phyloP scores from a whole-genome alignment of 2,888 invertebrate species.

The Andrena camellia region DNA sequence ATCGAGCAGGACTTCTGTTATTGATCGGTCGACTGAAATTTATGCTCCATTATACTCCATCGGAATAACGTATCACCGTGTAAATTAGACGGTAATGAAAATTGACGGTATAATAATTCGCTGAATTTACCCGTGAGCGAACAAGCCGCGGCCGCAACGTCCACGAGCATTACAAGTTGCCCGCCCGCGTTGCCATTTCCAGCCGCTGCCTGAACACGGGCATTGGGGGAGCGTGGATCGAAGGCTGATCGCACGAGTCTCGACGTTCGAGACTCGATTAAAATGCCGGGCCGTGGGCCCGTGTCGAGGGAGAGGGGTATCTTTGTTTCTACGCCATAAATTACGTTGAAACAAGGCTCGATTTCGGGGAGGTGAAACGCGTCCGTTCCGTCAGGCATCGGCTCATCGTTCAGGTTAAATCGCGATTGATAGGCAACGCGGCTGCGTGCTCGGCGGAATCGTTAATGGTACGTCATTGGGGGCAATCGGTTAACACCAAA shows the following conservation, averaged over 20 bases:
- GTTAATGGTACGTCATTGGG: conserved; percentile 43
- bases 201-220: neutral
- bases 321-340: conserved; percentile 51
- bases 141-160: conserved; percentile 1
- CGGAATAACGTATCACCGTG: conserved; percentile 50
- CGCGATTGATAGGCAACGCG: conserved; percentile 44
- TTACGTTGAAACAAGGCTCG: conserved; percentile 33
- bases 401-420: conserved; percentile 47
- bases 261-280: conserved; percentile 34
- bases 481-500: conserved; percentile 11
- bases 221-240: neutral
- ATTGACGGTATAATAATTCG: conserved; percentile 62
- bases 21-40: conserved; percentile 48
- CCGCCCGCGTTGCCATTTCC: conserved; percentile 13
- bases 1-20: conserved; percentile 22
- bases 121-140: conserved; percentile 36
- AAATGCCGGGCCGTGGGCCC: conserved; percentile 34
- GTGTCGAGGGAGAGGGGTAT: neutral
- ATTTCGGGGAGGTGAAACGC: conserved; percentile 16
- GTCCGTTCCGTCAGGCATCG: conserved; percentile 23
- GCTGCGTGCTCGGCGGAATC: conserved; percentile 1
- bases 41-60: conserved; percentile 48
- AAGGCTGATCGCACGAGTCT: conserved; percentile 5
- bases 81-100: conserved; percentile 58
- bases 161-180: conserved; percentile 32